Base-by-base conservation (phyloP, 2,888 invertebrate genomes). In the Lasioglossum vierecki region DNA sequence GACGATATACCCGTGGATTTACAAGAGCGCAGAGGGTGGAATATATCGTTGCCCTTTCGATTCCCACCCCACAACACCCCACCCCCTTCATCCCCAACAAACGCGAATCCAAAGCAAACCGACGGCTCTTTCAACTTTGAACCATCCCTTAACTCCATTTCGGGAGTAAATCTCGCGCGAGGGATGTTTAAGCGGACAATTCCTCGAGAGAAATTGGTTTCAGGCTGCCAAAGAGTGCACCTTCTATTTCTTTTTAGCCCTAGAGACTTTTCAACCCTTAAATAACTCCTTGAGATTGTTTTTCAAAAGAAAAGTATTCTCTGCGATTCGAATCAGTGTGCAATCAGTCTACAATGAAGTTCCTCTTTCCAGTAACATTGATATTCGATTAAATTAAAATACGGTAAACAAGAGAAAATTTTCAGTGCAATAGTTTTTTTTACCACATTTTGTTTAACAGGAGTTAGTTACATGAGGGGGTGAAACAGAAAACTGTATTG, bases 1-100 rank as follows among this genome's bases (percentile, higher is more conserved):
- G 71, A 82, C 68, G 82, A 75, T 79, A 71, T 68, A 79, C 49
- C 39, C 63, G 80, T 76, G 87, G 66, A 83, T 86, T 87, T 85
- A 78, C 53, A 84, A 84, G 78, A 71, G 71, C 66, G 49, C 70
- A n/a, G 39, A 22, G 63, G n/a, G 72, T 18, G 71, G 49, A 26
- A 44, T 46, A 66, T 83, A 84, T 85, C 78, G 63, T 79, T 46
- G 41, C 74, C 75, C 44, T 53, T 15, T 68, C 72, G 60, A 76
- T 83, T 72, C 26, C 46, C 4, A 71, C 57, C 57, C 57, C 22
- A 22, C 8, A 8, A 0, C 30, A 30, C 30, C 30, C 30, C 30
- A 30, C 30, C 30, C 22, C 53, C 53, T 53, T 22, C 9, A 9
- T 22, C 73, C 77, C 68, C 68, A 15, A 2, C 63, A n/a, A 74